Evolutionary conservation across 2,113 vertebrate genomes (phyloP), one percentile per base, ranked within the genome.

Genomic region (Edolisoma coerulescens): DNA sequence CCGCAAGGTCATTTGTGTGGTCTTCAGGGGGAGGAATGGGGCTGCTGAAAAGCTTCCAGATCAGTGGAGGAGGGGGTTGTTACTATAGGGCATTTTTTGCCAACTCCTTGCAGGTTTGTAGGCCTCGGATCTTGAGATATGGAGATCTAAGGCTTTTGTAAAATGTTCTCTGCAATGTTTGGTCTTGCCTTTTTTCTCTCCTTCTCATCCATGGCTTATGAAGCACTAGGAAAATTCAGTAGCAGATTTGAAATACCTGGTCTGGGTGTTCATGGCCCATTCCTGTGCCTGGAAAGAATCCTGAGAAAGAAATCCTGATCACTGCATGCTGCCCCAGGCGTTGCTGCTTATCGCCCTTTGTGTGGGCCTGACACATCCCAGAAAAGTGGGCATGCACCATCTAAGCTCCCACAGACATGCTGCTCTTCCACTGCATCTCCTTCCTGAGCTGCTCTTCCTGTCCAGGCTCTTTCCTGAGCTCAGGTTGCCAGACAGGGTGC

Each of bases 391-490:
- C 69, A 89, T 12, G 60, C 26, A 39, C 68, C 28, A 0, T 39
- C 44, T 54, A 10, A 81, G 69, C 93, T 96, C 88, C 96, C 90
- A 93, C 85, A 95, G 95, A 86, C 83, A 74, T 37, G 68, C 79
- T 88, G 92, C 54, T 91, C 74, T 91, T 70, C 87, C 75, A 24
- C 82, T 50, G 33, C 79, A 69, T 47, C 90, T 94, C 88, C 79
- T 73, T 97, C 90, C 92, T 93, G 87, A 93, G 95, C 80, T 92
- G 92, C 49, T 94, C 89, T 33, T 89, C 96, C 90, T 84, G 92
- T 95, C 80, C 73, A 15, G 73, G 85, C 79, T 94, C 88, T 90
- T 78, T 45, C 75, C 73, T 79, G 44, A 88, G 85, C 71, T 92
- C 71, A 20, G 33, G 28, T 8, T 95, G 77, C 83, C 77, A 79